Conservation (phyloP, 2,113 vertebrate species). For the Silurus glanis region DNA sequence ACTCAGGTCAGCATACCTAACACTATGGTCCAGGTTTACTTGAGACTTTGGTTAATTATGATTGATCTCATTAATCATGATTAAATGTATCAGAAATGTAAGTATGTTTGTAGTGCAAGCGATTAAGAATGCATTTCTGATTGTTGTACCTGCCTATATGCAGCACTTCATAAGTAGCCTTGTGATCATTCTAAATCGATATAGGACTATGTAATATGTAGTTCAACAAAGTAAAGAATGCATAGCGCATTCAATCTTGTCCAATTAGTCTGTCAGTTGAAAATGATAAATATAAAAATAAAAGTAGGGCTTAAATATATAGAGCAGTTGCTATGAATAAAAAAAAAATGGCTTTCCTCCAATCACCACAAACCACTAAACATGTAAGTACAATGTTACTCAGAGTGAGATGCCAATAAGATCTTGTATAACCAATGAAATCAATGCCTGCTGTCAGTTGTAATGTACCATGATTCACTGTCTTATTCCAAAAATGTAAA, state of each 20-base stretch:
- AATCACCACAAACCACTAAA: background rate
- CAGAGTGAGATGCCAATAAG: too few species aligned
- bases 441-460: background rate
- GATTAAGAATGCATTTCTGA: background rate
- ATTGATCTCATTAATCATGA: background rate
- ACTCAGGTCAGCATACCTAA: background rate
- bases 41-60: background rate
- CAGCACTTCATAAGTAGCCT: background rate
- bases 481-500: background rate
- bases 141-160: background rate
- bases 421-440: background rate
- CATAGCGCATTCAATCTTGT: too few species aligned
- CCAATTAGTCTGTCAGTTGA: background rate
- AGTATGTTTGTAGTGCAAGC: background rate
- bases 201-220: background rate
- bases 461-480: background rate
- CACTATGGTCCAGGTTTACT: background rate
- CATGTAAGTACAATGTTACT: background rate
- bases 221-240: background rate
- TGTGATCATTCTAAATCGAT: background rate
- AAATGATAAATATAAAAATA: background rate
- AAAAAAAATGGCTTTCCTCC: background rate
- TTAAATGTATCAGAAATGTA: background rate
- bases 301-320: background rate
- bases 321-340: background rate